Evolutionary conservation across 2,797 vertebrate genomes (phyloP), one percentile per base, ranked within the genome.

Genomic region (Smutsia temminckii): DNA sequence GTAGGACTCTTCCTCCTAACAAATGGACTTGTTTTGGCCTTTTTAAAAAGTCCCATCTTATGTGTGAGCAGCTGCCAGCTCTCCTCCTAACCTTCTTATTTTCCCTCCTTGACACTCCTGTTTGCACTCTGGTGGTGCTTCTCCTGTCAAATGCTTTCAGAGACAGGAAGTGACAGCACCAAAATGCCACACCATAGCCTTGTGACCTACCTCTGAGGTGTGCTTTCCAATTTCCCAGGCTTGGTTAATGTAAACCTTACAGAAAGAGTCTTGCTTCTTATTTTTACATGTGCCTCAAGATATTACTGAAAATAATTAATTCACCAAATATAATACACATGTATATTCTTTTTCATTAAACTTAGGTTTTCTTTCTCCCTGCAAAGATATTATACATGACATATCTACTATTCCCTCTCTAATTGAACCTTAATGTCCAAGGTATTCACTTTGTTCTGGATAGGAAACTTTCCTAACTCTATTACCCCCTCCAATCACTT

Each of bases 291-390:
- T 84, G 57, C 40, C 37, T 53, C 59, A 91, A 93, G 57, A 78
- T 93, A 78, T 16, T 49, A 74, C 0, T 37, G 25, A 95, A 51
- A 69, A 74, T 46, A 91, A 91, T 25, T 49, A 64, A 90, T n/a
- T 87, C 49, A 83, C 51, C 23, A 77, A 85, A 95, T 84, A 84
- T 85, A 94, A 80, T 8, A 78, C 13, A 37, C 16, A 81, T 68
- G 27, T 49, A 66, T 91, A 88, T 80, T 77, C 34, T 25, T 59
- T 78, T 94, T 79, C 69, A 88, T 79, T 94, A 93, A 95, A 80
- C n/a, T 64, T 83, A 69, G 7, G n/a, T 42, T 37, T 46, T 18
- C 27, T 3, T 2, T 8, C 61, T 37, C 11, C 17, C 8, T 0
- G 27, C 2, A 88, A 91, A 89, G 42, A 79, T 46, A 53, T 29